Evolutionary conservation across 2,888 invertebrate species (phyloP), one percentile per base, ranked within the genome.

Genomic region (Erannis defoliaria): DNA sequence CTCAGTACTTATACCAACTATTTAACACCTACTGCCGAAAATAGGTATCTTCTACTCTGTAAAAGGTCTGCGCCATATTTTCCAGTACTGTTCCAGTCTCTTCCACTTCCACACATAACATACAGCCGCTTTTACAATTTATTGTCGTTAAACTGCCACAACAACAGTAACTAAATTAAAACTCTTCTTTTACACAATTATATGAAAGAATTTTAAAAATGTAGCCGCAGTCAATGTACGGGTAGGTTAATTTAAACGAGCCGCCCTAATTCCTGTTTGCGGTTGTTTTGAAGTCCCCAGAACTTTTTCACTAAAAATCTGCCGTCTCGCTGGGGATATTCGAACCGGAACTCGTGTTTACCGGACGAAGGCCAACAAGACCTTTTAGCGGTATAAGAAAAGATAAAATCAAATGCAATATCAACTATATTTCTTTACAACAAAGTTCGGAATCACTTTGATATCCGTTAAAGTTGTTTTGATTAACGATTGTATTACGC

Each of bases 251-350:
- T 62, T 50, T 37, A 51, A 18, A 21, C 26, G 46, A 48, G 33
- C 35, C 29, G 37, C 26, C 16, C 26, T 51, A 62, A 58, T 45
- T 49, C 50, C 3, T 40, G 23, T 40, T 66, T 62, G 62, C 16
- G 59, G 62, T 57, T 55, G 51, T 48, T 66, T 66, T 60, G 59
- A 58, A 58, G 38, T 55, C 35, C 42, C 37, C 38, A 46, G 45
- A 60, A 53, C 49, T 37, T 63, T 63, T 63, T 60, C 56, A 55
- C 29, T 40, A 49, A 55, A 63, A 57, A 14, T 40, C 21, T 29
- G 45, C 21, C 26, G 26, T 18, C 42, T 26, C 49, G 14, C 16
- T 14, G 12, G 35, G 49, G 46, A 59, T 54, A 48, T 53, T 59
- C 33, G 48, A 53, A 48, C 21, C 53, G 46, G 46, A 59, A 49